Conservation (phyloP, 1,140 invertebrate genomes). For the Aphaenogaster floridana region DNA sequence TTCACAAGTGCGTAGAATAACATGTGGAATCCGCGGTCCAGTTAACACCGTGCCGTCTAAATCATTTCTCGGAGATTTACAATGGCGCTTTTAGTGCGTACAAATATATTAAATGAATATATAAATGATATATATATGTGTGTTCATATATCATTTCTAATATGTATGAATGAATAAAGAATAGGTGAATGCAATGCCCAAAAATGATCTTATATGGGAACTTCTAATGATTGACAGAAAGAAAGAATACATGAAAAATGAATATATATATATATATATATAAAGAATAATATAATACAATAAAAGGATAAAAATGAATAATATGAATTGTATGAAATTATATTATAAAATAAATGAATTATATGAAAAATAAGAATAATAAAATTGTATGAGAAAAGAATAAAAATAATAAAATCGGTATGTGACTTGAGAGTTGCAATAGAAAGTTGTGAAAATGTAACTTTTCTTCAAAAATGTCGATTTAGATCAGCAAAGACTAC, state of each 20-base stretch:
- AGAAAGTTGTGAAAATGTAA: neutral
- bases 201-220: neutral
- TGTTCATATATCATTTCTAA: no score
- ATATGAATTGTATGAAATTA: no score
- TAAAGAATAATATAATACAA: neutral
- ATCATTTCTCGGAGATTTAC: neutral
- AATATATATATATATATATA: neutral
- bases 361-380: neutral
- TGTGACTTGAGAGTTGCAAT: neutral
- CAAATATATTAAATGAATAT: conserved; percentile 4
- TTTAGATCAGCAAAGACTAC: neutral
- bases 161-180: no score
- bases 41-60: neutral
- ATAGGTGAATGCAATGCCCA: neutral
- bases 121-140: no score
- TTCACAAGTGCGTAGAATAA: neutral
- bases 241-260: neutral
- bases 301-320: neutral
- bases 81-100: neutral
- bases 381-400: neutral
- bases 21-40: neutral
- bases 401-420: neutral
- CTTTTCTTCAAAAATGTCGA: neutral
- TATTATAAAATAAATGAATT: no score
- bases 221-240: neutral